phyloP scores from a whole-genome alignment of 2,888 invertebrate genomes.

The Ophion ellenae region DNA sequence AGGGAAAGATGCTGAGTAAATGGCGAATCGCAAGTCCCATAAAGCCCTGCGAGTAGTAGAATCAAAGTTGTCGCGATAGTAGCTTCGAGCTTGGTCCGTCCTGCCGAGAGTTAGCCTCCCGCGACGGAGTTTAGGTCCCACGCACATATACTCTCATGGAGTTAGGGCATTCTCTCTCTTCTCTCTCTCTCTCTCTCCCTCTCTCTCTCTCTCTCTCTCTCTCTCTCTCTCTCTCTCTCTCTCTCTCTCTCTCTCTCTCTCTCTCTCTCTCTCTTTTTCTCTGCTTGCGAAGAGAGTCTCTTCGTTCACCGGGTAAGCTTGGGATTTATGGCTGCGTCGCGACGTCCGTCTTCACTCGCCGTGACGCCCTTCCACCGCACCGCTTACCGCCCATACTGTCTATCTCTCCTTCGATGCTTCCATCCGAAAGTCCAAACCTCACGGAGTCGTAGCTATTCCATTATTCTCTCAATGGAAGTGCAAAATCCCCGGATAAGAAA shows the following conservation, averaged over 20 bases:
- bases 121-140: constrained; percentile 72
- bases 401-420: constrained; percentile 17
- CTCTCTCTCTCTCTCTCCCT: too few relatives aligned
- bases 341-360: constrained; percentile 84
- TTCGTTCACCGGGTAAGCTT: constrained; percentile 81
- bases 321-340: constrained; percentile 83
- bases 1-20: constrained; percentile 61
- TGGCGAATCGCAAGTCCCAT: constrained; percentile 66
- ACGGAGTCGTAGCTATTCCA: constrained; percentile 14
- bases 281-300: constrained; percentile 73
- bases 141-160: constrained; percentile 1
- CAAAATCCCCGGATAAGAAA: constrained; percentile 67
- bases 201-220: not conserved
- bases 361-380: constrained; percentile 82
- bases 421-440: constrained; percentile 31
- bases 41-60: constrained; percentile 74
- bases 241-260: constrained; percentile 29
- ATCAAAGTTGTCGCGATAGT: constrained; percentile 80
- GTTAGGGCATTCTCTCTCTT: constrained; percentile 32
- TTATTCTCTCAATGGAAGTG: constrained; percentile 69
- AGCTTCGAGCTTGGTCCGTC: constrained; percentile 59
- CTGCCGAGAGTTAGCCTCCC: constrained; percentile 79
- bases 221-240: constrained; percentile 30
- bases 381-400: constrained; percentile 52
- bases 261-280: constrained; percentile 5